phyloP scores from a whole-genome alignment of 1,140 invertebrate genomes.

The Hypothenemus hampei region DNA sequence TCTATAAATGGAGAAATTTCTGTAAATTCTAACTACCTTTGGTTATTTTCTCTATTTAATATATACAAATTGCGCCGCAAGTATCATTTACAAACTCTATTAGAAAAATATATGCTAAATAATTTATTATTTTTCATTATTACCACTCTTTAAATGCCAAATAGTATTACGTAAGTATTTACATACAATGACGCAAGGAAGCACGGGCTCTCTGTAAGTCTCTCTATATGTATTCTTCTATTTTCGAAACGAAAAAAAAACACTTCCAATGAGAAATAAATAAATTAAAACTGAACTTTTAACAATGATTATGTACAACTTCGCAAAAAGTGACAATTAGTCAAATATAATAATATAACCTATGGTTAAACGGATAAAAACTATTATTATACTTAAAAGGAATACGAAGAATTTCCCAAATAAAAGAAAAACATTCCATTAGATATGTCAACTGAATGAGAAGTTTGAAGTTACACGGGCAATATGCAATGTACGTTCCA shows the following conservation, averaged over 20 bases:
- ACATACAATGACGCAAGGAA: conserved; percentile 18
- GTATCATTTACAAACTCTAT: conserved; percentile 39
- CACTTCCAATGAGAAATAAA: conserved; percentile 12
- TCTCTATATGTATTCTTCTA: too few species aligned
- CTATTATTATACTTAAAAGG: background rate
- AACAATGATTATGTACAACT: conserved; percentile 9
- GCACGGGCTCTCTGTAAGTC: too few species aligned
- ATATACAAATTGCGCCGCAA: conserved; percentile 37
- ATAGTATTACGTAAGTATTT: conserved; percentile 5
- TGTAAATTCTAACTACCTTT: conserved; percentile 28
- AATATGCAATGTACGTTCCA: too few species aligned
- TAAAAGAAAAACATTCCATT: too few species aligned
- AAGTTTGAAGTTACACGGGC: too few species aligned
- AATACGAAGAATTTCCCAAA: too few species aligned
- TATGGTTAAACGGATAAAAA: background rate
- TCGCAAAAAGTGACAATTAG: conserved; percentile 10
- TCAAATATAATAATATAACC: background rate
- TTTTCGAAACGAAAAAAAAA: conserved; percentile 13
- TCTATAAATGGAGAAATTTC: conserved; percentile 7
- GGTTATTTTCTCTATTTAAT: conserved; percentile 40
- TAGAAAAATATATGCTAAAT: conserved; percentile 39
- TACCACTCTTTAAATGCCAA: conserved; percentile 15
- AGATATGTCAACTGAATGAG: too few species aligned
- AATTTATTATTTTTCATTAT: conserved; percentile 9
- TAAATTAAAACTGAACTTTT: conserved; percentile 10